A percentile compares a stretch with the other conserved stretches of the same genome.
Conservation (phyloP, 2,113 vertebrate genomes). For the Scytalopus superciliaris region DNA sequence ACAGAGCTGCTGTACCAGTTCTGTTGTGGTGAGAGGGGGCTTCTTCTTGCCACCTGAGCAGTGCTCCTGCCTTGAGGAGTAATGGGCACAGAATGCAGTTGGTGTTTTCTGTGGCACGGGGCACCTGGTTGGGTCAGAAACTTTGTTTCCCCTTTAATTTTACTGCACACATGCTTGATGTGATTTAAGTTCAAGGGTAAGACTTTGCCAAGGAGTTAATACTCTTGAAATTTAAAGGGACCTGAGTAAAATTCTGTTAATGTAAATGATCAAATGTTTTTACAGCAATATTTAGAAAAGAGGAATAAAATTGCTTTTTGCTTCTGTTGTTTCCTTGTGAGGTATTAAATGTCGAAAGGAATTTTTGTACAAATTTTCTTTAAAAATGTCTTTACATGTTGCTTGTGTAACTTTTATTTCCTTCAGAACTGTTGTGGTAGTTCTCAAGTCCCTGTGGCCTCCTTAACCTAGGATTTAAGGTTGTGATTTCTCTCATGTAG, state of each 20-base stretch:
- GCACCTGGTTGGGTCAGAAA: background rate
- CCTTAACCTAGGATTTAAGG: background rate
- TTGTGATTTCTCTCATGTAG: background rate
- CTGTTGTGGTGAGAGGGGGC: background rate
- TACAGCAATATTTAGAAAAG: background rate
- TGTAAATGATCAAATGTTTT: background rate
- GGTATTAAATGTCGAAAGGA: background rate
- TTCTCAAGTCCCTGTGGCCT: background rate
- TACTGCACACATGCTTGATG: accelerated
- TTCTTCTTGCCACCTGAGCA: background rate
- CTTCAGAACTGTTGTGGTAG: background rate
- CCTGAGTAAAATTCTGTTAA: background rate
- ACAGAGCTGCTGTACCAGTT: background rate
- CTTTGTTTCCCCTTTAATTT: background rate
- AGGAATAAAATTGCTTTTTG: background rate
- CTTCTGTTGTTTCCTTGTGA: background rate
- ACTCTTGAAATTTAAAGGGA: background rate
- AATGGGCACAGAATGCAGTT: accelerated
- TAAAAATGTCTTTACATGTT: background rate
- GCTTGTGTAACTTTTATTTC: background rate
- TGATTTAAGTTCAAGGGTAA: background rate
- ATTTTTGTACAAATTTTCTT: background rate
- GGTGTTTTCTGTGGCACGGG: accelerated
- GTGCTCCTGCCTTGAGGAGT: background rate
- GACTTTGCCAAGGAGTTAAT: background rate